A percentile compares a stretch with the other conserved stretches of the same genome.
Conservation (phyloP, 1,140 invertebrate species). For the Orchesella cincta region DNA sequence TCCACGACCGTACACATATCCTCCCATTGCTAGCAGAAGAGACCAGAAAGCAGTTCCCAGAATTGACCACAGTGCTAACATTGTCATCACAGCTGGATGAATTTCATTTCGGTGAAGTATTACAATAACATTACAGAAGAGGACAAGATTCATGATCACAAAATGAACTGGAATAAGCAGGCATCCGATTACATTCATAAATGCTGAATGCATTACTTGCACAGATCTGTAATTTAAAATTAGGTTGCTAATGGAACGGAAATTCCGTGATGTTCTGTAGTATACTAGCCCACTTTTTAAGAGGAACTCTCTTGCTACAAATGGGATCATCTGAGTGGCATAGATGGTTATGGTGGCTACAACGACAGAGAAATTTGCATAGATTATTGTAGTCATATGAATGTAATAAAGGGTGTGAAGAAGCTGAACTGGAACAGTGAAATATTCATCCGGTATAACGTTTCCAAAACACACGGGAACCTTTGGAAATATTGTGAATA, state of each 20-base stretch:
- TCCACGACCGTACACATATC: background rate
- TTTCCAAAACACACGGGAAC: too few species aligned
- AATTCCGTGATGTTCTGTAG: background rate
- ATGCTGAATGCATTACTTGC: background rate
- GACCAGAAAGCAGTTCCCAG: background rate
- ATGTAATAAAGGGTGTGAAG: too few species aligned
- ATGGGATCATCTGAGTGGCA: background rate
- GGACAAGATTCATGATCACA: background rate
- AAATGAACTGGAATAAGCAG: background rate
- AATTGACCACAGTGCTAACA: background rate
- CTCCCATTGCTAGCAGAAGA: background rate
- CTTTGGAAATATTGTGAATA: too few species aligned
- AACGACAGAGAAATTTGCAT: too few species aligned
- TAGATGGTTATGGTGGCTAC: too few species aligned
- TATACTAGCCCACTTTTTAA: background rate
- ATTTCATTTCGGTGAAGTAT: background rate
- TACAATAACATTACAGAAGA: background rate
- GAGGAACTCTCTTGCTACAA: background rate
- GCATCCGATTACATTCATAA: background rate
- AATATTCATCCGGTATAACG: too few species aligned
- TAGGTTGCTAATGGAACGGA: background rate
- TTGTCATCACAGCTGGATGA: background rate
- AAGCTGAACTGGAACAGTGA: too few species aligned
- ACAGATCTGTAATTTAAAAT: background rate
- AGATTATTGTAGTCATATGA: too few species aligned